Conservation (phyloP, 2,797 vertebrate species). For the Eupleurogrammus muticus region DNA sequence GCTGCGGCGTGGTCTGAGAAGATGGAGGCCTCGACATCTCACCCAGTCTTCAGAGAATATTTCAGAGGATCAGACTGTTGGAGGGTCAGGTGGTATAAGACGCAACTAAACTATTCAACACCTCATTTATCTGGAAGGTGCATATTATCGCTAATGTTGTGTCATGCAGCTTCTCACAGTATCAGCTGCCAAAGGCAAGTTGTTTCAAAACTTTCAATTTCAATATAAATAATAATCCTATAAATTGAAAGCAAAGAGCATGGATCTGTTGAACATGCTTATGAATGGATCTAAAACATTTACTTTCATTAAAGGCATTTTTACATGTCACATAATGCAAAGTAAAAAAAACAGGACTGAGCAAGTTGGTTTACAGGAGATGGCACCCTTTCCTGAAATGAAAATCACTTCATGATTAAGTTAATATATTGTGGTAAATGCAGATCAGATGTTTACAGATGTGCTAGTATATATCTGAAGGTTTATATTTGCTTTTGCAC, state of each 20-base stretch:
- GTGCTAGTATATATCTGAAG: background rate
- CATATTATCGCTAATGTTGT: background rate
- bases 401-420: background rate
- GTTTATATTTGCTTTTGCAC: too few relatives aligned
- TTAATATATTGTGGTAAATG: background rate
- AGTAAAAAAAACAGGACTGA: background rate
- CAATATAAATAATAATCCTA: too few relatives aligned
- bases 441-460: background rate
- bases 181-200: background rate
- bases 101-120: background rate
- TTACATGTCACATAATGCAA: too few relatives aligned
- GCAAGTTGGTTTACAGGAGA: background rate
- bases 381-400: background rate
- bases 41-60: constrained; percentile 36
- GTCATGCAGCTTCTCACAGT: background rate
- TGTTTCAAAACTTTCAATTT: background rate
- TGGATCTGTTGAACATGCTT: background rate
- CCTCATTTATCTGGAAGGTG: background rate
- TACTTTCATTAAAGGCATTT: too few relatives aligned
- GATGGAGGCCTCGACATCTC: constrained; percentile 72
- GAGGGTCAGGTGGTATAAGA: background rate
- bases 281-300: background rate
- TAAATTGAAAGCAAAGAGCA: background rate
- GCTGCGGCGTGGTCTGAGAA: constrained; percentile 72
- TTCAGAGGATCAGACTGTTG: background rate